Evolutionary conservation across 2,888 invertebrate species (phyloP).

Genomic region (Dermolepida albohirtum): DNA sequence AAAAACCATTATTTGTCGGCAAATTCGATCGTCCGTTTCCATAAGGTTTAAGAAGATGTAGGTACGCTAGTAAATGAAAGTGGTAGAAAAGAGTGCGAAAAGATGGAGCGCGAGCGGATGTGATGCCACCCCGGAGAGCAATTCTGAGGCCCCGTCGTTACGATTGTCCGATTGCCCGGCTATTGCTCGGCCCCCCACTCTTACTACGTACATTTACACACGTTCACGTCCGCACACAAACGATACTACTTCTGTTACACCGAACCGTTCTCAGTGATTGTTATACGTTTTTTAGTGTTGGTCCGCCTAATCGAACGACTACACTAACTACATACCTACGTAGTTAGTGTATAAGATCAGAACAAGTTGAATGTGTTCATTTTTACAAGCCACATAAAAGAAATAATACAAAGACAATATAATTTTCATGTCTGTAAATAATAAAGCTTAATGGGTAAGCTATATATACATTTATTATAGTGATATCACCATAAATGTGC

Average conservation of each 20-base stretch:
- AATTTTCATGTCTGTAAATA: constrained; percentile 9
- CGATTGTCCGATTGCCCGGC: constrained; percentile 72
- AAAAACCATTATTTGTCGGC: constrained; percentile 31
- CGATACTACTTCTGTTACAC: constrained; percentile 46
- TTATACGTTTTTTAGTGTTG: constrained; percentile 62
- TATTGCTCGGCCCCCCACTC: constrained; percentile 53
- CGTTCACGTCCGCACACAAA: constrained; percentile 43
- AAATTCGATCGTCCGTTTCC: constrained; percentile 29
- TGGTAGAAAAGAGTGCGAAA: constrained; percentile 55
- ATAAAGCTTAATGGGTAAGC: not conserved
- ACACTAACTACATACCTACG: constrained; percentile 56
- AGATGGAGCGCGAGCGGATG: constrained; percentile 54
- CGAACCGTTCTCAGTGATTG: constrained; percentile 59
- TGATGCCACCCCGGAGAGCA: constrained; percentile 71
- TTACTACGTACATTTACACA: constrained; percentile 32
- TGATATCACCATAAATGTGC: too few species aligned
- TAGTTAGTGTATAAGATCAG: constrained; percentile 9
- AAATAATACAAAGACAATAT: not conserved
- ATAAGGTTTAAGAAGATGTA: constrained; percentile 38
- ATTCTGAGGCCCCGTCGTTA: constrained; percentile 72
- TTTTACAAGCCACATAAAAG: not conserved
- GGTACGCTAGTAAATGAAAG: constrained; percentile 57
- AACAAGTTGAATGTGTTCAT: not conserved
- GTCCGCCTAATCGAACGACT: constrained; percentile 61
- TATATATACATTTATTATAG: too few species aligned